These are phyloP conservation scores for Sussaba pulchella DNA, from an alignment of 2,888 invertebrate genomes.

Conservation along the genomic window DNA sequence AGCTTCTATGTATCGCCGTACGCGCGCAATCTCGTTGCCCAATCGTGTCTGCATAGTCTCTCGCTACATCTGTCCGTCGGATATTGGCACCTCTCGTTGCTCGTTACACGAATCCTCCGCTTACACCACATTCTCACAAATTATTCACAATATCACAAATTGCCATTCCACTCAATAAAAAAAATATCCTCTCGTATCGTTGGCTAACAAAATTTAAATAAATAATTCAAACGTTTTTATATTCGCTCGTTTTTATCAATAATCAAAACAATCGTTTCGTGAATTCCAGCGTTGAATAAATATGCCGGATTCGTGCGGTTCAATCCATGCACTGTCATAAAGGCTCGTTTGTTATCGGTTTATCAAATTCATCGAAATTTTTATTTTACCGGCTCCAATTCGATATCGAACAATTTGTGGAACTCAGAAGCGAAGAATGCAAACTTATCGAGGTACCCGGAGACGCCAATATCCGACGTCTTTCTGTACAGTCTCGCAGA, in stretches of 20 bases:
- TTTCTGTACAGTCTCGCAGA: constrained; percentile 53
- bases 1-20: constrained; percentile 42
- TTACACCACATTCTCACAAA: not conserved
- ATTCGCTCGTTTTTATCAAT: no score
- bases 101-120: not conserved
- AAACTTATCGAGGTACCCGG: not conserved
- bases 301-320: not conserved
- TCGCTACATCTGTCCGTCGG: constrained; percentile 29
- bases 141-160: no score
- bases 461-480: constrained; percentile 5
- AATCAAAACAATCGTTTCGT: no score
- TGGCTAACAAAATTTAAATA: no score
- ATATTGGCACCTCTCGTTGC: constrained; percentile 9
- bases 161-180: no score
- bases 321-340: no score
- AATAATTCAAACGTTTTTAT: no score
- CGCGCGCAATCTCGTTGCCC: constrained; percentile 44
- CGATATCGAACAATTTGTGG: not conserved
- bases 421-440: not conserved
- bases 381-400: not conserved
- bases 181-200: no score
- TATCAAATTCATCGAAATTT: not conserved
- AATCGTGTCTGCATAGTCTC: constrained; percentile 56
- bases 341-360: not conserved
- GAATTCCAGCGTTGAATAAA: no score